phyloP scores from a whole-genome alignment of 2,797 vertebrate genomes.

The Microctenopoma stevenorrisi region DNA sequence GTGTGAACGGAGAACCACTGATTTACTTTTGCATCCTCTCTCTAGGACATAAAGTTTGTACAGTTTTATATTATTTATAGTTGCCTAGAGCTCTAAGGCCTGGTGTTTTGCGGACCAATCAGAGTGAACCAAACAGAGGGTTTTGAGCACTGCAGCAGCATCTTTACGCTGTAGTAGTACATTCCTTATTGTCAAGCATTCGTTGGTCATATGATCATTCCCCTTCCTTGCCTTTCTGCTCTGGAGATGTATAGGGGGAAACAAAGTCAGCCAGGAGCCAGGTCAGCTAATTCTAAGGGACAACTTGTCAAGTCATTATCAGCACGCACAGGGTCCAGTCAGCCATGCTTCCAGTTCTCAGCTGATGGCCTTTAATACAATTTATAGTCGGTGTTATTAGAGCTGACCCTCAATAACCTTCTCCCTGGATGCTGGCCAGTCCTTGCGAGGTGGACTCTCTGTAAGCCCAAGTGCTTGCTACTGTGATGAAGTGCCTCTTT shows the following conservation, averaged over 20 bases:
- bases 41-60: too few species aligned
- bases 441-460: conserved; percentile 39
- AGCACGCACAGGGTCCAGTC: not conserved
- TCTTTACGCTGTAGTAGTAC: too few species aligned
- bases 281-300: conserved; percentile 19
- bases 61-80: too few species aligned
- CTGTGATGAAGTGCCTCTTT: conserved; percentile 46
- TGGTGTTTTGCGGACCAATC: too few species aligned
- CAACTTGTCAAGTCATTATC: conserved; percentile 12
- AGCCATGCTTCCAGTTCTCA: not conserved
- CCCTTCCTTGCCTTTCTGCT: not conserved
- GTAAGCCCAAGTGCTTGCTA: conserved; percentile 42
- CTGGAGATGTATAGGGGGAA: not conserved
- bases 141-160: too few species aligned
- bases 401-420: conserved; percentile 44
- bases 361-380: conserved; percentile 30
- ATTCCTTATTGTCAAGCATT: not conserved
- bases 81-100: too few species aligned
- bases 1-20: too few species aligned
- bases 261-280: conserved; percentile 15
- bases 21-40: too few species aligned
- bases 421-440: conserved; percentile 38
- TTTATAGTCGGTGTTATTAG: conserved; percentile 26
- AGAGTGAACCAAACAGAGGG: too few species aligned
- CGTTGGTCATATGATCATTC: not conserved